Percentiles rank a stretch among this genome's conserved stretches.
phyloP scores from a whole-genome alignment of 2,888 invertebrate genomes.

The Stramonita haemastoma region DNA sequence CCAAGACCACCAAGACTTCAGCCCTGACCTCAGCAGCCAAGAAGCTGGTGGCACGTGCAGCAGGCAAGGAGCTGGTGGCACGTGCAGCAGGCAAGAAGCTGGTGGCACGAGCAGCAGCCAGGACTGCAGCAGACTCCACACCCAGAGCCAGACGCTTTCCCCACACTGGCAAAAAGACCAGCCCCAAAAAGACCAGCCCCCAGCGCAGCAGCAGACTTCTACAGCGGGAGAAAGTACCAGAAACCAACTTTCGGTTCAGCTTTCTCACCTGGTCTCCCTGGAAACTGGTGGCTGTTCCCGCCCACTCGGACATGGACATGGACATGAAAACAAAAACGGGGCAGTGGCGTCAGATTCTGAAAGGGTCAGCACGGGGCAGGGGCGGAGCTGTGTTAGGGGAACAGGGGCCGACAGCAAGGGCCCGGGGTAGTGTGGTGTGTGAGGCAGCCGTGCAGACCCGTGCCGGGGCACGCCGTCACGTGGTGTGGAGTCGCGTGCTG shows the following conservation, averaged over 20 bases:
- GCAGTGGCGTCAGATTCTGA: conserved; percentile 11
- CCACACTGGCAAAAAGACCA: not conserved
- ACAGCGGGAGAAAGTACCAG: conserved; percentile 58
- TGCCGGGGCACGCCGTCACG: conserved; percentile 51
- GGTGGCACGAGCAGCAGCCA: conserved; percentile 18
- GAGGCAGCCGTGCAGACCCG: conserved; percentile 60
- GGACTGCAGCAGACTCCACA: not conserved
- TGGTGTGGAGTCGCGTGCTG: conserved; percentile 53
- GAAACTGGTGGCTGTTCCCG: conserved; percentile 53
- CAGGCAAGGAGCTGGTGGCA: conserved; percentile 24
- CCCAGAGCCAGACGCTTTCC: conserved; percentile 3
- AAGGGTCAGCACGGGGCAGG: conserved; percentile 26
- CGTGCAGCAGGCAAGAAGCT: conserved; percentile 25
- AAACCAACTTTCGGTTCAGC: conserved; percentile 55
- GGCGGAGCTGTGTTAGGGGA: not conserved
- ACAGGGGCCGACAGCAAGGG: not conserved
- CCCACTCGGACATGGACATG: not conserved
- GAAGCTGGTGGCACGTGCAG: conserved; percentile 24
- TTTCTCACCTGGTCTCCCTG: conserved; percentile 61
- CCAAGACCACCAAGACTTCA: not conserved
- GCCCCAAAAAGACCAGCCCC: not conserved
- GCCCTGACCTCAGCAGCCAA: not conserved
- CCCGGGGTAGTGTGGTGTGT: not conserved
- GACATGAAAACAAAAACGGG: too few species aligned
- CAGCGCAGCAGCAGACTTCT: conserved; percentile 39